Conservation (phyloP, 2,113 vertebrate species). For the Callocephalon fimbriatum region DNA sequence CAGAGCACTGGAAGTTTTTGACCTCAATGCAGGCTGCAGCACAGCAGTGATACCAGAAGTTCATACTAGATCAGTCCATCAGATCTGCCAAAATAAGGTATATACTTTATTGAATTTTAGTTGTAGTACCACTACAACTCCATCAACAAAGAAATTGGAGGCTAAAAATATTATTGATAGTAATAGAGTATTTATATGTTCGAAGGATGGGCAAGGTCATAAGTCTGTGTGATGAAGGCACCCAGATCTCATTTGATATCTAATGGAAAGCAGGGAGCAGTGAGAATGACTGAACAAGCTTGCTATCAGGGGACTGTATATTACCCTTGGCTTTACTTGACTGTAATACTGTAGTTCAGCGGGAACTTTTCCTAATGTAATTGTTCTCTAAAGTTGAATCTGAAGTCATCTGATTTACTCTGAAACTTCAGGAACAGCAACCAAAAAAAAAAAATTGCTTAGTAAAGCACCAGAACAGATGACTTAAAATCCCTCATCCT, state of each 20-base stretch:
- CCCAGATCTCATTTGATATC: neutral
- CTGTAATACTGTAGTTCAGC: neutral
- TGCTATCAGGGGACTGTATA: neutral
- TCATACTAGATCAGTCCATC: slow-evolving; percentile 84
- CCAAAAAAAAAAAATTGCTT: neutral
- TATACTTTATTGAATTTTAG: neutral
- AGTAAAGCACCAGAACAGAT: neutral
- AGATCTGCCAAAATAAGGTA: slow-evolving; percentile 90
- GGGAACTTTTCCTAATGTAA: neutral
- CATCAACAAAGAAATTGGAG: neutral
- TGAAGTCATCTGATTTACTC: neutral
- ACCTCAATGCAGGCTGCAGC: slow-evolving; percentile 83
- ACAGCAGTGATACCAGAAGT: slow-evolving; percentile 76
- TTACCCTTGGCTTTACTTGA: neutral
- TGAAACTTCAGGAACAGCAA: neutral
- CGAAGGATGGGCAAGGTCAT: neutral
- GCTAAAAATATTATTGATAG: neutral
- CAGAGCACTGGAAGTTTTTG: slow-evolving; percentile 84
- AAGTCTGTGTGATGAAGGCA: neutral
- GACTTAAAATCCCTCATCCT: neutral
- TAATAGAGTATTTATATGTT: neutral
- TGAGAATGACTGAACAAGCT: neutral
- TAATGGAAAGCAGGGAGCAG: neutral
- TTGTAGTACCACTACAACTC: neutral
- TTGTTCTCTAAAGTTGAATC: neutral